Evolutionary conservation across 1,140 invertebrate species (phyloP), one percentile per base, ranked within the genome.

Genomic region (Drosophila sp.): DNA sequence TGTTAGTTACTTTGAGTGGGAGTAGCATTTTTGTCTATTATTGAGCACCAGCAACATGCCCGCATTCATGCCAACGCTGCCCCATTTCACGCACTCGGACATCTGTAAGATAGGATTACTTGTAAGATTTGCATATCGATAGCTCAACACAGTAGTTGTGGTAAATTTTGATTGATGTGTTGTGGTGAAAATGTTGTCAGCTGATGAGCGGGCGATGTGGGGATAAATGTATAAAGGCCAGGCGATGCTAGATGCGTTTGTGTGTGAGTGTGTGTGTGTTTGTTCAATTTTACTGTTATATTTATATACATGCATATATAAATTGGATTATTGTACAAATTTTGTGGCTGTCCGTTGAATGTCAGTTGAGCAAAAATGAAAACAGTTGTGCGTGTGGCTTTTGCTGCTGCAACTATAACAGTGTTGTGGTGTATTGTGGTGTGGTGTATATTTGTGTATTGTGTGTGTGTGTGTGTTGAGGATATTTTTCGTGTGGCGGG

Each of bases 81-180:
- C 94, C 94, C 94, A 94, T 90, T 94, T 94, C 65, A 94, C 92
- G 77, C 94, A 94, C 92, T 95, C 94, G 90, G 94, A 94, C 84
- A 94, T 94, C 94, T 95, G 93, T 63, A 94, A 94, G 74, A 92
- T 78, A 77, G 76, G 75, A 82, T 89, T 50, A 70, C 66, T 79
- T 81, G 58, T 81, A 78, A 81, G 58, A 77, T 46, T 66, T 72
- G 61, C 45, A 57, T 32, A 27, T 50, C 34, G 3, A 50, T 29
- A 27, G 14, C 7, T 18, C 34, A 62, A 36, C 45, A 62, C 58
- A 27, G 13, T 40, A 27, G 13, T 40, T 57, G 14, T 21, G 38
- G 21, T 29, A n/a, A 29, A 34, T 36, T 27, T 36, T 0, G 11
- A 0, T 2, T 43, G n/a, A n/a, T n/a, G n/a, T n/a, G n/a, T 14